Percentiles rank a stretch among this genome's conserved stretches.
Evolutionary conservation across 2,113 vertebrate species (phyloP).

Genomic region (Diglossa brunneiventris): DNA sequence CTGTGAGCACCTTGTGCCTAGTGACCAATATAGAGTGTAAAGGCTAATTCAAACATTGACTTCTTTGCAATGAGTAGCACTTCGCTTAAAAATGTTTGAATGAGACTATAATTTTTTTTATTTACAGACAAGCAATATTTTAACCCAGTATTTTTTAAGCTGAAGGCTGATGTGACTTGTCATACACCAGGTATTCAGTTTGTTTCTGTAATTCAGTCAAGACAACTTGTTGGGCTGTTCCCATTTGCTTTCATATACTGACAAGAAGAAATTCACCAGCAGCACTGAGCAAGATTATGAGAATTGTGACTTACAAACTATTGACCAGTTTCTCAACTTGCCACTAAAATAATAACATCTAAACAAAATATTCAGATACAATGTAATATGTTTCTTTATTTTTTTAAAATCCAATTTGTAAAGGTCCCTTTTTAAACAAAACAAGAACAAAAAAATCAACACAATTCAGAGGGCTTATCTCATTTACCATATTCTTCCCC

Average conservation of each 20-base stretch:
- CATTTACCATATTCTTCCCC: slow-evolving; percentile 50
- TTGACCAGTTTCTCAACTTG: background rate
- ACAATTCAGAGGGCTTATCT: slow-evolving; percentile 57
- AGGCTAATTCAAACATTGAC: background rate
- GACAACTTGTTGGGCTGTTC: background rate
- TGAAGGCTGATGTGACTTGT: background rate
- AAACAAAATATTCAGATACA: slow-evolving; percentile 14
- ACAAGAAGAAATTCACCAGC: background rate
- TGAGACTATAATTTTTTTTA: background rate
- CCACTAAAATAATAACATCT: background rate
- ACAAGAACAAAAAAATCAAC: slow-evolving; percentile 41
- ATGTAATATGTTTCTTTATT: slow-evolving; percentile 22
- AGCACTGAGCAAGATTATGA: background rate
- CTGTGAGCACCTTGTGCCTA: background rate
- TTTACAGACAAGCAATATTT: background rate
- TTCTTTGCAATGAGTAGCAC: background rate
- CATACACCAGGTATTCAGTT: background rate
- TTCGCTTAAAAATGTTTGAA: background rate
- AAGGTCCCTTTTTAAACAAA: slow-evolving; percentile 71
- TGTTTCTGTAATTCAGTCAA: background rate
- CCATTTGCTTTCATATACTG: background rate
- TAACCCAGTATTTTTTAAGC: background rate
- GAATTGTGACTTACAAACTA: background rate
- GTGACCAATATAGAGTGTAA: background rate
- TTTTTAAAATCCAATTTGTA: slow-evolving; percentile 49